Base-by-base conservation (phyloP, 2,888 invertebrate genomes). In the Marronus borbonicus region DNA sequence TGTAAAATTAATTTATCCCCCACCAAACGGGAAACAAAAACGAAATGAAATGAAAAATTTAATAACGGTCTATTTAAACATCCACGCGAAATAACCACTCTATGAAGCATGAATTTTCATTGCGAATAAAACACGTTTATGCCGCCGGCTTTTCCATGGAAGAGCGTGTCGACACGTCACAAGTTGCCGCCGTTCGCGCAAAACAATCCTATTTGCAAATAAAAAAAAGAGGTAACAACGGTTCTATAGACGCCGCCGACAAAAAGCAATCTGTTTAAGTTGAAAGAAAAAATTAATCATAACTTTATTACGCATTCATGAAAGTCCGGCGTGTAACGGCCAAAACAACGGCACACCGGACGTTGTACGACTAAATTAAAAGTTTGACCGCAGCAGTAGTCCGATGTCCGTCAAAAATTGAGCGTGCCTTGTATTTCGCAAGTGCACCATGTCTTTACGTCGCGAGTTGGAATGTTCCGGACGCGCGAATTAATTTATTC, bases 261-360 rank as follows among this genome's bases (percentile, higher is more conserved):
- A 20, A 72, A 72, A 72, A 39, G 58, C 58, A 58, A 72, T 58
- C 36, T 58, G 72, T 58, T 58, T 39, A 72, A 72, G 58, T 60
- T 58, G 36, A 58, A 58, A 58, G 50, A 70, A 68, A 68, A 68
- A 55, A 72, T 58, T 72, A 72, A 72, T 72, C 58, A 72, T 58
- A 72, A 72, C 58, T 58, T 72, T 72, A 58, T 72, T 72, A 72
- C 58, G 39, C 58, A 58, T 72, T 72, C 58, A 58, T 72, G 72
- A 17, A 44, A 36, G 68, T 68, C 49, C 50, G 28, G 14, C 62
- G 31, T 28, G 28, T 31, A 31, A 31, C 62, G 36, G 62, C 24
- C 12, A 50, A 14, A 28, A 68, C 68, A 28, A 24, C 52, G 39
- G 44, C 50, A 49, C 49, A 50, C 14, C n/a, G 24, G 65, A 20